Percentiles rank a stretch among this genome's conserved stretches.
phyloP scores from a whole-genome alignment of 2,113 vertebrate genomes.

The Mustelus asterias region DNA sequence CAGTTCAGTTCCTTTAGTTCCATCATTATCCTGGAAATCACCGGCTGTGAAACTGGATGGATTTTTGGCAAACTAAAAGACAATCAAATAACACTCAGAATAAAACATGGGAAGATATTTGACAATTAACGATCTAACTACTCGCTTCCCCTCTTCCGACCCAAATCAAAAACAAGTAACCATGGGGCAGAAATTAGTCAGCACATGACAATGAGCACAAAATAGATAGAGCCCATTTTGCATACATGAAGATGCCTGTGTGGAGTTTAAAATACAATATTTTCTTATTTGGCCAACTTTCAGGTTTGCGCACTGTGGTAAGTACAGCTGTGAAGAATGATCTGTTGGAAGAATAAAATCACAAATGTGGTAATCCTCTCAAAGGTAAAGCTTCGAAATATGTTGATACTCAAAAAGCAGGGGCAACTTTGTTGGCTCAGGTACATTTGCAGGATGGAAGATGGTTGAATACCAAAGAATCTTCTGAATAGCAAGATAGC shows the following conservation, averaged over 20 bases:
- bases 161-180: background rate
- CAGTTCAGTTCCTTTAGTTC: slow-evolving; percentile 65
- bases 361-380: background rate
- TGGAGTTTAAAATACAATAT: background rate
- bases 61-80: slow-evolving; percentile 72
- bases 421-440: background rate
- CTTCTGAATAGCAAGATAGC: background rate
- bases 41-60: slow-evolving; percentile 77
- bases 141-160: background rate
- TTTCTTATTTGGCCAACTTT: background rate
- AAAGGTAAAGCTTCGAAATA: background rate
- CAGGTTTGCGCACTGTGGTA: background rate
- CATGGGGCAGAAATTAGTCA: background rate
- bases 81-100: background rate
- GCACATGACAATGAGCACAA: background rate
- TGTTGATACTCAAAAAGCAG: background rate
- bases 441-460: background rate
- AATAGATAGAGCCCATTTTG: background rate
- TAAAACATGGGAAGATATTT: background rate
- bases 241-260: background rate
- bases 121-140: too few species aligned
- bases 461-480: background rate
- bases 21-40: slow-evolving; percentile 59
- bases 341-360: background rate
- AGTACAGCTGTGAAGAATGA: background rate